Percentiles rank a stretch among this genome's conserved stretches.
These are phyloP conservation scores for Turnix velox DNA, from an alignment of 2,113 vertebrate genomes.

Conservation along the genomic window DNA sequence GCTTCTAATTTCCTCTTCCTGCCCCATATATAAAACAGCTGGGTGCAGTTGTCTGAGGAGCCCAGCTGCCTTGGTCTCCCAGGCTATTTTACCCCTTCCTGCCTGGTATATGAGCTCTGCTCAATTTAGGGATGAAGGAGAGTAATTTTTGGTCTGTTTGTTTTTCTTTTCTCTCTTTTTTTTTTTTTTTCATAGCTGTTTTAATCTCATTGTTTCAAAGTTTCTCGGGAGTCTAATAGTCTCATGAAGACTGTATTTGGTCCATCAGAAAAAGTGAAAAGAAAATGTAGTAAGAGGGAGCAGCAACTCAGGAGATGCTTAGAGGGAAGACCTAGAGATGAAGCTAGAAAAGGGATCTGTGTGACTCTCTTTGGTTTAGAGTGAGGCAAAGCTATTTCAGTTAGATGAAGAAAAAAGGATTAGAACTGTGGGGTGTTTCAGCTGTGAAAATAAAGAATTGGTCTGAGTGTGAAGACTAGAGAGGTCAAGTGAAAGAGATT, in stretches of 20 bases:
- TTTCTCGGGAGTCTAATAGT: background rate
- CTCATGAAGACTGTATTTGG: background rate
- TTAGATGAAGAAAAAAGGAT: background rate
- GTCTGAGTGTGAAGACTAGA: background rate
- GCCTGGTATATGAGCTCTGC: background rate
- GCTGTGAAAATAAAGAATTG: background rate
- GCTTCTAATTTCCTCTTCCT: slow-evolving; percentile 61
- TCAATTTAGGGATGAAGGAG: background rate
- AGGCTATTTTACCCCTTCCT: slow-evolving; percentile 27
- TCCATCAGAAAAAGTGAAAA: background rate
- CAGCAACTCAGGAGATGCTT: background rate
- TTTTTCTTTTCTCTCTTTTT: background rate
- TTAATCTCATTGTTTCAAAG: background rate
- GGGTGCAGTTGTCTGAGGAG: slow-evolving; percentile 49
- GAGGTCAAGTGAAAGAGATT: background rate
- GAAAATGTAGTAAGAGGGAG: background rate
- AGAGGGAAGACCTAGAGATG: background rate
- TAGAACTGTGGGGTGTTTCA: background rate
- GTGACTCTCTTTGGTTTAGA: background rate
- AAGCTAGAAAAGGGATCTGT: background rate
- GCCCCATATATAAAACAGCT: slow-evolving; percentile 59
- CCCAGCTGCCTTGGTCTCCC: slow-evolving; percentile 27
- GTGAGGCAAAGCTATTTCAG: background rate
- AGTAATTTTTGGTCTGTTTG: background rate
- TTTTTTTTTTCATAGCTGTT: background rate